These are phyloP conservation scores for Ophiodon elongatus DNA, from an alignment of 2,113 vertebrate species.

Conservation along the genomic window DNA sequence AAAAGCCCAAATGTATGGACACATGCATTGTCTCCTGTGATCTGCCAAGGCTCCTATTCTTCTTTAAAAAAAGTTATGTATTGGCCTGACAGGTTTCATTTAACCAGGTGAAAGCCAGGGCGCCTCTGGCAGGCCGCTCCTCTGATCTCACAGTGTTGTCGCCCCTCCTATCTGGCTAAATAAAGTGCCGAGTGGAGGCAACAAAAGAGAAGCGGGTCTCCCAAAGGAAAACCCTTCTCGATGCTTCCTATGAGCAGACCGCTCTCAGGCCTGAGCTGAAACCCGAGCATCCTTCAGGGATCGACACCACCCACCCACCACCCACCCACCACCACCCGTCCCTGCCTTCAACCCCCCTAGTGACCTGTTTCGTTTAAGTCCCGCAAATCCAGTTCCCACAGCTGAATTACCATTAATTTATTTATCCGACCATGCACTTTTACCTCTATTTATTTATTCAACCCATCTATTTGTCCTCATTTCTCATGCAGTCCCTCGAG, in stretches of 20 bases:
- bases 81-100: constrained; percentile 54
- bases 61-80: constrained; percentile 1
- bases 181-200: constrained; percentile 64
- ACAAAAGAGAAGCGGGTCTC: constrained; percentile 69
- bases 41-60: constrained; percentile 39
- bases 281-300: constrained; percentile 74
- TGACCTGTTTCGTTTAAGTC: constrained; percentile 61
- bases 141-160: constrained; percentile 65
- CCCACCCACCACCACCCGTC: constrained; percentile 69
- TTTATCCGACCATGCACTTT: constrained; percentile 73
- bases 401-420: constrained; percentile 73
- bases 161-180: constrained; percentile 34
- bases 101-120: constrained; percentile 51
- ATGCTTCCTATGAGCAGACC: constrained; percentile 58
- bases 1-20: constrained; percentile 23
- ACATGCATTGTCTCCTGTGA: constrained; percentile 39
- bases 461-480: constrained; percentile 70
- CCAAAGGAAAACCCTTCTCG: constrained; percentile 62
- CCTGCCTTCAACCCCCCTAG: constrained; percentile 39
- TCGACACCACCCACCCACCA: constrained; percentile 73
- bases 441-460: constrained; percentile 79
- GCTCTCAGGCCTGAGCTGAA: constrained; percentile 78
- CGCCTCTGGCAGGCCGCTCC: constrained; percentile 36
- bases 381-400: constrained; percentile 82
- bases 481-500: constrained; percentile 72